phyloP scores from a whole-genome alignment of 2,888 invertebrate genomes.

The Gisinianus flammeolus region DNA sequence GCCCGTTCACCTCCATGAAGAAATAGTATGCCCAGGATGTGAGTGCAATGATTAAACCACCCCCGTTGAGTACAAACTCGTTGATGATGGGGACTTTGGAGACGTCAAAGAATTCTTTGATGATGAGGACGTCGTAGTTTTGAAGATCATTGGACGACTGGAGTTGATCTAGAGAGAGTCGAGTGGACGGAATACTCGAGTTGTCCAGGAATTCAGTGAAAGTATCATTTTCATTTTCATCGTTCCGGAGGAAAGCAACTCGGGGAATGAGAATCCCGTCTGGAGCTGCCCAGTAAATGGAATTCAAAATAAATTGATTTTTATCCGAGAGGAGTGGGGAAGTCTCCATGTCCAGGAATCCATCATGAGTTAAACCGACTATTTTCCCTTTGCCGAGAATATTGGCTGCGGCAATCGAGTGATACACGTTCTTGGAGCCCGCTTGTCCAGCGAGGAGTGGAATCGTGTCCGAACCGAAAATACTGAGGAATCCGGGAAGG shows the following conservation, averaged over 20 bases:
- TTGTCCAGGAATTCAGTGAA: neutral
- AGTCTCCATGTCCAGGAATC: constrained; percentile 2
- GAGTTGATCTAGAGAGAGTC: neutral
- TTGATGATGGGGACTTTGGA: neutral
- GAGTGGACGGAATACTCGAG: neutral
- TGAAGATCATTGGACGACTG: neutral
- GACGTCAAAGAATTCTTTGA: constrained; percentile 3
- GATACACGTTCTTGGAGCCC: neutral
- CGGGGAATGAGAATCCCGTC: neutral
- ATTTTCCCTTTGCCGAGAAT: constrained; percentile 14
- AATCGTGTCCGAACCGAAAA: constrained; percentile 1
- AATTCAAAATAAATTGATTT: constrained; percentile 20
- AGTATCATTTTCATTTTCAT: neutral
- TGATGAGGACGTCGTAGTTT: constrained; percentile 10
- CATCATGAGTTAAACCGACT: constrained; percentile 16
- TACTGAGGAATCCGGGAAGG: constrained; percentile 13
- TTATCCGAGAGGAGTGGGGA: neutral
- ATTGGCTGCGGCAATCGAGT: constrained; percentile 11
- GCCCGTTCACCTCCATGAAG: neutral
- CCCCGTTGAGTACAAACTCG: constrained; percentile 17
- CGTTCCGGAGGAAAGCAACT: neutral
- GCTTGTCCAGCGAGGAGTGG: constrained; percentile 9
- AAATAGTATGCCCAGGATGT: constrained; percentile 27
- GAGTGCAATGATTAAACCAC: constrained; percentile 17
- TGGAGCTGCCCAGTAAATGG: neutral